These are phyloP conservation scores for Nannoperca obscura DNA, from an alignment of 2,797 vertebrate genomes.

Conservation along the genomic window DNA sequence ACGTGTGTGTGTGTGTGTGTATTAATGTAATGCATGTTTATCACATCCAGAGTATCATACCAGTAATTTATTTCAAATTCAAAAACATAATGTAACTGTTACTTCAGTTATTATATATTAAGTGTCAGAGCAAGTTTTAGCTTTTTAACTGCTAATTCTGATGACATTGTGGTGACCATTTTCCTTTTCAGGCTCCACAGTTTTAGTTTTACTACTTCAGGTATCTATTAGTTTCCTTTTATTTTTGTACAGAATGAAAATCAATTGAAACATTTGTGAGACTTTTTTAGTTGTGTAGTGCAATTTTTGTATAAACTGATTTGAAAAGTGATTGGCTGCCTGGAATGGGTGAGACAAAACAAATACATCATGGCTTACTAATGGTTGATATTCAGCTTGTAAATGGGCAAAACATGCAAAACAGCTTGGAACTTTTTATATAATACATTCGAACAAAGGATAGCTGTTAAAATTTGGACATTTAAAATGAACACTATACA, in stretches of 20 bases:
- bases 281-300: background rate
- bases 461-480: background rate
- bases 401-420: too few species aligned
- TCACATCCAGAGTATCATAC: slow-evolving; percentile 3
- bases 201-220: background rate
- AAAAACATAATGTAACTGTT: slow-evolving; percentile 5
- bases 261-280: background rate
- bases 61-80: slow-evolving; percentile 11
- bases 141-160: background rate
- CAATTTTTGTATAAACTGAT: background rate
- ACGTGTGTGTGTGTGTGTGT: slow-evolving; percentile 19
- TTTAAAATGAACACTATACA: background rate
- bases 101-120: background rate
- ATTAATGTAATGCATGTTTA: slow-evolving; percentile 2
- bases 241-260: background rate
- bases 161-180: background rate
- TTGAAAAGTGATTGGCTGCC: background rate
- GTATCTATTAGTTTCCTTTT: background rate
- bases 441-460: background rate
- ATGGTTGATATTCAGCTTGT: too few species aligned
- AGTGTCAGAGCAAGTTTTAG: background rate
- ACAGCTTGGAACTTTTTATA: too few species aligned
- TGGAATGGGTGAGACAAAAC: too few species aligned
- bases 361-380: too few species aligned
- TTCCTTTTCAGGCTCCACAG: background rate